phyloP scores from a whole-genome alignment of 2,113 vertebrate species.

The Heteronetta atricapilla region DNA sequence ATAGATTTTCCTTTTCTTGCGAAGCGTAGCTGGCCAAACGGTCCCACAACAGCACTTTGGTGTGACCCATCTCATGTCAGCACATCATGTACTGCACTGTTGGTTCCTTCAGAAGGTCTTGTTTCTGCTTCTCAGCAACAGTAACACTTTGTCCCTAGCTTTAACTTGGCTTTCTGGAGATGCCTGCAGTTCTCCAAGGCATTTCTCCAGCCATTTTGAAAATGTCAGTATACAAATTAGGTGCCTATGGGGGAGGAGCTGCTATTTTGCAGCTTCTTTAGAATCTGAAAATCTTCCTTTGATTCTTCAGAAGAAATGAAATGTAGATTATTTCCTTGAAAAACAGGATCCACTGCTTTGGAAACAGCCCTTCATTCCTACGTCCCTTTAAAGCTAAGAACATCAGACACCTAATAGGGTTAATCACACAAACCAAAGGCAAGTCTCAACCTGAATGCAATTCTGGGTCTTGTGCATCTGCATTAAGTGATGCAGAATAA shows the following conservation, averaged over 20 bases:
- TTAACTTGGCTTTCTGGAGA: not conserved
- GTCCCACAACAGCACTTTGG: not conserved
- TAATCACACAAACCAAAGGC: conserved; percentile 55
- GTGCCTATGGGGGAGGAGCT: conserved; percentile 18
- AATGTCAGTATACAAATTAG: not conserved
- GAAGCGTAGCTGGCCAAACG: not conserved
- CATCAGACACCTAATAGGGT: conserved; percentile 62
- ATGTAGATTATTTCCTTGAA: conserved; percentile 67
- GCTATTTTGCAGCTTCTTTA: conserved; percentile 31
- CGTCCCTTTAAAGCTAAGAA: conserved; percentile 59
- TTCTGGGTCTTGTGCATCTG: conserved; percentile 39
- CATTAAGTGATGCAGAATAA: conserved; percentile 37
- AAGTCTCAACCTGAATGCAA: conserved; percentile 54
- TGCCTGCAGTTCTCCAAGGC: not conserved
- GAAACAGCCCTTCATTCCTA: conserved; percentile 57
- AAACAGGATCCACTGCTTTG: conserved; percentile 69
- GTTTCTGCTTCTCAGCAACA: not conserved
- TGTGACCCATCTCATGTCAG: accelerated
- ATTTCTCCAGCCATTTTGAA: not conserved
- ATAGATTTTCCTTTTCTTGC: not conserved
- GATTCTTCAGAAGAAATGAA: conserved; percentile 66
- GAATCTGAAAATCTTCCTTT: conserved; percentile 50
- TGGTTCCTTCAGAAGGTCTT: not conserved
- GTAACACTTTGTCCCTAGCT: not conserved
- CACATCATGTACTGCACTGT: not conserved